Percentiles rank a stretch among this genome's conserved stretches.
These are phyloP conservation scores for Ophonus ardosiacus DNA, from an alignment of 2,888 invertebrate species.

Conservation along the genomic window DNA sequence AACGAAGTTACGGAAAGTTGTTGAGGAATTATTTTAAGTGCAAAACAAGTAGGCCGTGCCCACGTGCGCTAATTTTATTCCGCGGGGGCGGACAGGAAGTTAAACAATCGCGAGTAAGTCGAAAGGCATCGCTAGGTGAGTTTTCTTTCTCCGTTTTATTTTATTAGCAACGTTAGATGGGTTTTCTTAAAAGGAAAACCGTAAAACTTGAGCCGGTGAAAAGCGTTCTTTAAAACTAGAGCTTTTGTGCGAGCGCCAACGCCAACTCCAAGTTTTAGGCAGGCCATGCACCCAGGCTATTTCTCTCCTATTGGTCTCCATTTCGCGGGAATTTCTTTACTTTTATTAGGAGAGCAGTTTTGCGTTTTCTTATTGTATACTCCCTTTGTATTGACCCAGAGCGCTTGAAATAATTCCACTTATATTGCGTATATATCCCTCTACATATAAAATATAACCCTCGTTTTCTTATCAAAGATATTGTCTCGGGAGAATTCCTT, in stretches of 20 bases:
- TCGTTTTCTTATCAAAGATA: slow-evolving; percentile 24
- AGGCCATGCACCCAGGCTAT: slow-evolving; percentile 19
- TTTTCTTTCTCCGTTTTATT: slow-evolving; percentile 49
- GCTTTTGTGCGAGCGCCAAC: slow-evolving; percentile 45
- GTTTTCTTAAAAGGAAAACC: slow-evolving; percentile 51
- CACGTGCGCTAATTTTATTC: slow-evolving; percentile 29
- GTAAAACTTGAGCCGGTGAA: slow-evolving; percentile 47
- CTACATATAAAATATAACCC: slow-evolving; percentile 20
- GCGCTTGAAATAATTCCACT: slow-evolving; percentile 34
- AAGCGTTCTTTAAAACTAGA: slow-evolving; percentile 53
- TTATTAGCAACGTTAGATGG: slow-evolving; percentile 50
- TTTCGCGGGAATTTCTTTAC: slow-evolving; percentile 29
- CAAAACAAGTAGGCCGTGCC: slow-evolving; percentile 22
- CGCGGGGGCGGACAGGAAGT: not conserved
- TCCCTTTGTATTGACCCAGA: slow-evolving; percentile 27
- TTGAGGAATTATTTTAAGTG: slow-evolving; percentile 17
- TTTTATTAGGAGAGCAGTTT: slow-evolving; percentile 28
- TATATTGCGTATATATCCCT: slow-evolving; percentile 26
- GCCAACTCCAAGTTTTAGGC: slow-evolving; percentile 34
- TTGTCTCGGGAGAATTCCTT: slow-evolving; percentile 13
- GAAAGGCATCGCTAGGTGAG: slow-evolving; percentile 42
- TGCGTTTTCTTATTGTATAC: slow-evolving; percentile 43
- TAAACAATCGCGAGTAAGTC: slow-evolving; percentile 35
- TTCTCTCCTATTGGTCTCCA: slow-evolving; percentile 35
- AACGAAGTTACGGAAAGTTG: slow-evolving; percentile 33